Evolutionary conservation across 2,113 vertebrate genomes (phyloP).

Genomic region (Pluvianellus socialis): DNA sequence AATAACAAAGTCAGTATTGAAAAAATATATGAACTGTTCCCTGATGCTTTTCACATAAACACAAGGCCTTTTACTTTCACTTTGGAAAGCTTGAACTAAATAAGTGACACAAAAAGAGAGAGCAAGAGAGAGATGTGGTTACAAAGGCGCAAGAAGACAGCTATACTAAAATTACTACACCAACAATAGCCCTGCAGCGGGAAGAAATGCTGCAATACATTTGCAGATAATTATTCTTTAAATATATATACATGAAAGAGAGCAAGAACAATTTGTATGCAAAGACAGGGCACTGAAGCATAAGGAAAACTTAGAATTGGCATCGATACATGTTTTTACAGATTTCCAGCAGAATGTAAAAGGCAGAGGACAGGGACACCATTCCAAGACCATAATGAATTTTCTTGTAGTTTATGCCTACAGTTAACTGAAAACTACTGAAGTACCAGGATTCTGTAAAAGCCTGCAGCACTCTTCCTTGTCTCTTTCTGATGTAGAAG

Average conservation of each 20-base stretch:
- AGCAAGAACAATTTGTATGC: neutral
- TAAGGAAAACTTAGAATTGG: neutral
- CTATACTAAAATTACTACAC: neutral
- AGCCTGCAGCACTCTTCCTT: neutral
- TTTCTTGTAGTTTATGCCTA: neutral
- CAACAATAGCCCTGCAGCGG: neutral
- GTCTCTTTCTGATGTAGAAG: neutral
- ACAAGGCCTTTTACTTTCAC: neutral
- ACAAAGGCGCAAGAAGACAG: neutral
- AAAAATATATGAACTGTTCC: neutral
- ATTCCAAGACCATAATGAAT: neutral
- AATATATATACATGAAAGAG: neutral
- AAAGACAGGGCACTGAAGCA: neutral
- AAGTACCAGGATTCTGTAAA: neutral
- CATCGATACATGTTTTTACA: neutral
- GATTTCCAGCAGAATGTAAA: neutral
- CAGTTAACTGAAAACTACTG: neutral
- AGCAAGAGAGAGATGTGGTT: neutral
- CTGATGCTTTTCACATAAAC: neutral
- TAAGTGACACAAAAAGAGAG: neutral
- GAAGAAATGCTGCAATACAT: neutral
- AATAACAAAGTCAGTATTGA: rapidly evolving
- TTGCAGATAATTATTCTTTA: neutral
- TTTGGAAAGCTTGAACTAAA: neutral
- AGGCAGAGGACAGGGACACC: neutral